Evolutionary conservation across 1,140 invertebrate genomes (phyloP).

Genomic region (Chironomus striatipennis): DNA sequence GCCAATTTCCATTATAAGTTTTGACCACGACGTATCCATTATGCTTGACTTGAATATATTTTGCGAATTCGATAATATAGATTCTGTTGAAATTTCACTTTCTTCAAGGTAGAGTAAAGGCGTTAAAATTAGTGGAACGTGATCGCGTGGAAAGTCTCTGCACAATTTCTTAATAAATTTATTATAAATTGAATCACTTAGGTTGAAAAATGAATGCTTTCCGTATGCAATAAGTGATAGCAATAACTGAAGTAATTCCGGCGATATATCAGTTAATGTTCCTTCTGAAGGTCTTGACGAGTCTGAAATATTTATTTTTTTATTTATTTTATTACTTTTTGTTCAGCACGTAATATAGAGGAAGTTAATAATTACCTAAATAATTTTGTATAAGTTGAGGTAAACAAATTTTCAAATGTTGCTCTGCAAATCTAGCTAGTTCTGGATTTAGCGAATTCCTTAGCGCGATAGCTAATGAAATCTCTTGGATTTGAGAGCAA

Average conservation of each 20-base stretch:
- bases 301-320: slow-evolving; percentile 36
- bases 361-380: slow-evolving; percentile 43
- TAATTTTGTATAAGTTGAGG: slow-evolving; percentile 77
- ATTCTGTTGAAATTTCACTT: slow-evolving; percentile 59
- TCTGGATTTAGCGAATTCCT: slow-evolving; percentile 70
- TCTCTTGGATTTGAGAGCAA: slow-evolving; percentile 78
- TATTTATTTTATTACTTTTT: not conserved
- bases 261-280: slow-evolving; percentile 77
- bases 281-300: slow-evolving; percentile 57
- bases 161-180: slow-evolving; percentile 71
- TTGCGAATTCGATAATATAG: slow-evolving; percentile 41
- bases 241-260: slow-evolving; percentile 79
- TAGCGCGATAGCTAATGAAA: slow-evolving; percentile 76
- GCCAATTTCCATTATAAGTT: slow-evolving; percentile 83
- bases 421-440: slow-evolving; percentile 57
- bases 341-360: slow-evolving; percentile 25
- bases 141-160: slow-evolving; percentile 77
- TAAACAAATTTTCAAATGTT: slow-evolving; percentile 72
- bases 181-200: slow-evolving; percentile 62
- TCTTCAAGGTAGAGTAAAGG: slow-evolving; percentile 75
- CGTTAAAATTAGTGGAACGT: slow-evolving; percentile 78
- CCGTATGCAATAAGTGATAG: slow-evolving; percentile 50
- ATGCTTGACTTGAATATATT: slow-evolving; percentile 38
- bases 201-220: slow-evolving; percentile 46
- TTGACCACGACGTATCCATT: slow-evolving; percentile 64